Percentiles rank a stretch among this genome's conserved stretches.
These are phyloP conservation scores for Atractosteus spatula DNA, from an alignment of 2,113 vertebrate genomes.

Conservation along the genomic window DNA sequence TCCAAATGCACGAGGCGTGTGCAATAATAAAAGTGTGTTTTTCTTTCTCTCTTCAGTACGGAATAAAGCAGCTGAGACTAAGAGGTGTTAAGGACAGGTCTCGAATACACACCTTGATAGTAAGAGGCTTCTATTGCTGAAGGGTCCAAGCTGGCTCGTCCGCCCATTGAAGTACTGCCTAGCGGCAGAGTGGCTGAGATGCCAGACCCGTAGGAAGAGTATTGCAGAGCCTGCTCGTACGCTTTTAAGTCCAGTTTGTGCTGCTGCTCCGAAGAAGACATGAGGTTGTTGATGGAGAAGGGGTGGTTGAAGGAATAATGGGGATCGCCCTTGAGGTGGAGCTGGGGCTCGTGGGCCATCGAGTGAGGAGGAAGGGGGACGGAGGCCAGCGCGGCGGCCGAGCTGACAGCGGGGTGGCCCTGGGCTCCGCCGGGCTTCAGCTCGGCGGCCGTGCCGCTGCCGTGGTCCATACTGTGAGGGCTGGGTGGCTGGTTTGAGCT, in stretches of 20 bases:
- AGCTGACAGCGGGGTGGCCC: conserved; percentile 62
- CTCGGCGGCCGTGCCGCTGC: conserved; percentile 60
- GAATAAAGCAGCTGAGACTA: conserved; percentile 62
- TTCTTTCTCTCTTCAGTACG: conserved; percentile 42
- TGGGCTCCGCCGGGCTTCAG: conserved; percentile 75
- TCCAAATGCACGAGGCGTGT: conserved; percentile 67
- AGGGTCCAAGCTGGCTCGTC: conserved; percentile 81
- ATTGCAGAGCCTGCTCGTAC: conserved; percentile 89
- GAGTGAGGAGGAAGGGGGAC: conserved; percentile 76
- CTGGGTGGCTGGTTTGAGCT: conserved; percentile 64
- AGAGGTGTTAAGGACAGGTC: conserved; percentile 94
- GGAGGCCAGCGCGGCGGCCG: conserved; percentile 71
- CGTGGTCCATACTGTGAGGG: conserved; percentile 75
- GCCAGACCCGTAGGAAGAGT: conserved; percentile 80
- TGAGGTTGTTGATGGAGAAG: conserved; percentile 98
- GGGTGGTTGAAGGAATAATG: conserved; percentile 98
- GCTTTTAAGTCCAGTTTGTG: conserved; percentile 99
- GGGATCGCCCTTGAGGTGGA: conserved; percentile 91
- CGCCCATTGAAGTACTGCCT: conserved; percentile 69
- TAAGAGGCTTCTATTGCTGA: conserved; percentile 90
- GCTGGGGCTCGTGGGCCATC: conserved; percentile 81
- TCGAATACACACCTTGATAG: conserved; percentile 97
- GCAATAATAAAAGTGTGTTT: conserved; percentile 45
- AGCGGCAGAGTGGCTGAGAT: conserved; percentile 75
- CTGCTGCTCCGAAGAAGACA: conserved; percentile 96